Base-by-base conservation (phyloP, 2,888 invertebrate genomes). In the Eristalis arbustorum region DNA sequence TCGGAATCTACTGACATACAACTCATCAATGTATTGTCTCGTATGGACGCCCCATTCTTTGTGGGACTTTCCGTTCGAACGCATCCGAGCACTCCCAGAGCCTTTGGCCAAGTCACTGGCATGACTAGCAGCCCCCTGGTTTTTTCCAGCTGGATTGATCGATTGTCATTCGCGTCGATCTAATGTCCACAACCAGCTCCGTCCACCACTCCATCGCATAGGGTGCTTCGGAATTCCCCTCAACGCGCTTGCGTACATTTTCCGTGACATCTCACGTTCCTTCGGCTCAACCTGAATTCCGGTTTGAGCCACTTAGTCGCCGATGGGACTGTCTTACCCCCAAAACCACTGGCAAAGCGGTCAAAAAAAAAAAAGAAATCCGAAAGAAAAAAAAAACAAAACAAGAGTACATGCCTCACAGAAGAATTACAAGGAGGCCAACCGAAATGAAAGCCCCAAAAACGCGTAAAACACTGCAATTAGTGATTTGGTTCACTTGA, bases 401-500 rank as follows among this genome's bases (percentile, higher is more conserved):
- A n/a, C 42, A 18, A 49, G 49, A 49, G 49, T 49, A 49, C 42
- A 18, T 42, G 42, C 42, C 42, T 42, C 42, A 42, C 49, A 49
- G 31, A 31, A 49, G 49, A 49, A 49, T 49, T 49, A 49, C 49
- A 49, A 49, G n/a, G 28, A 73, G 49, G 75, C 8, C 68, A 71
- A 49, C 56, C 63, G 68, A 80, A 82, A 78, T 74, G 73, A 77
- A 74, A 87, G 74, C 77, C 85, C 73, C 23, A 57, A 78, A 87
- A 82, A 78, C 87, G 87, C 87, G 87, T 87, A 87, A 87, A 88
- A 88, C 83, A 88, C 83, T 88, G 75, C 91, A 91, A 91, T 91
- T 91, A 91, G 91, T 90, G 91, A 91, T 91, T 91, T 91, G 91
- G 91, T 91, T 91, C 91, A 91, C 91, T 91, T 91, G 91, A 91